Base-by-base conservation (phyloP, 1,140 invertebrate genomes). In the Micrasema longulum region DNA sequence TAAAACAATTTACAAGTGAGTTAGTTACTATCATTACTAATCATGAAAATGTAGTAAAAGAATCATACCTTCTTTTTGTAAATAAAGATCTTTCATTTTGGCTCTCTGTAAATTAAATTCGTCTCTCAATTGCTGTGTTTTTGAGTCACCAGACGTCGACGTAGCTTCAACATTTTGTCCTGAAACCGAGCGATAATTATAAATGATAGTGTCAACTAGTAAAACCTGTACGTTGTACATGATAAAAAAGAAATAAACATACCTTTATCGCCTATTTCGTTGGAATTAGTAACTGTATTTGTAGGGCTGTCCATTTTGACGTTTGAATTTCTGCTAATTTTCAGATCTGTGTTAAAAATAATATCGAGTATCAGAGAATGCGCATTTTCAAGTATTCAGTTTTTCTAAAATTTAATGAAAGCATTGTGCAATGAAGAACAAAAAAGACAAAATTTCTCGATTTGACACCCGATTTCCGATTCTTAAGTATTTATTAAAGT, bases 81-180 rank as follows among this genome's bases (percentile, higher is more conserved):
- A 86, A 84, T 92, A 97, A 10, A 97, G 81, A 78, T 96, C 94
- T 85, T 95, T 96, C 87, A 97, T 91, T 87, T 93, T 95, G 5
- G 95, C 95, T 77, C 95, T 88, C 82, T 97, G 95, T 47, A 88
- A 83, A 79, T 96, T 93, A 85, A 96, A 97, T 80, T 96, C 93
- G 76, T 92, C 91, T 77, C 92, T 91, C 77, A 93, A 88, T 75
- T 88, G 89, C 72, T 88, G 86, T 69, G 90, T 91, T 75, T 90
- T 89, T 10, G 73, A 76, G 75, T 89, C 85, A 43, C 66, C 73
- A 35, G 69, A 48, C 47, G 62, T 71, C 63, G 64, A 60, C 45
- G 52, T 64, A 11, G 55, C 65, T 36, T 70, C 71, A 16, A 43
- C 53, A 5, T 20, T 70, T 50, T 36, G 23, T n/a, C 36, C 71